Conservation (phyloP, 37 sponge, comb jelly and placozoan species). For the Aplysina aerophoba region DNA sequence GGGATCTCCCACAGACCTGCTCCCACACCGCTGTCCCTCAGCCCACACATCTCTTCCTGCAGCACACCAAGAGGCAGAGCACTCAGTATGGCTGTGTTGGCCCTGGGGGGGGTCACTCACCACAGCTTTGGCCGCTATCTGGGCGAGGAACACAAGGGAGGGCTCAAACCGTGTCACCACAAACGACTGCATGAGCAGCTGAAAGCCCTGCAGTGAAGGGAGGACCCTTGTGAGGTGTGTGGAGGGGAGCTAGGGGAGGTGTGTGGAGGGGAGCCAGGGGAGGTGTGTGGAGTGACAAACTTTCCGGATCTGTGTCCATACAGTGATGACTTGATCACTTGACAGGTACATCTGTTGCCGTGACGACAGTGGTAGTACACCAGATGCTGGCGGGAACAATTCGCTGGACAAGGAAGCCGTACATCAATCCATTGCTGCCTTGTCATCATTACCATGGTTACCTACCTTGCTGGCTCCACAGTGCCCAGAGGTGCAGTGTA, state of each 20-base stretch:
- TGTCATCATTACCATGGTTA: neutral
- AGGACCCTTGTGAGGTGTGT: neutral
- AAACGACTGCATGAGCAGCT: conserved; percentile 82
- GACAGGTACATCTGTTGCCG: conserved; percentile 33
- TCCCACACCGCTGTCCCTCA: conserved; percentile 10
- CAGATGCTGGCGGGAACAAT: neutral
- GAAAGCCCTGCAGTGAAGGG: conserved; percentile 58
- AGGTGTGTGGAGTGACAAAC: conserved; percentile 13
- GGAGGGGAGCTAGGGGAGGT: neutral
- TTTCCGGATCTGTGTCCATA: conserved; percentile 66
- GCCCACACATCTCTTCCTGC: neutral
- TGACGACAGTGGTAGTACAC: neutral
- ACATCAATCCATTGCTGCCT: neutral
- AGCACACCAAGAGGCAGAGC: neutral
- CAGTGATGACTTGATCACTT: conserved; percentile 39
- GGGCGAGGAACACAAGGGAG: conserved; percentile 61
- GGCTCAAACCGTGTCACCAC: conserved; percentile 74
- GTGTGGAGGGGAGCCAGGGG: neutral
- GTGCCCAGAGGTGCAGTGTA: too few relatives aligned
- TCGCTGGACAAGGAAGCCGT: neutral
- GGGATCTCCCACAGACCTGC: conserved; percentile 60
- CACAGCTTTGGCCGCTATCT: conserved; percentile 66
- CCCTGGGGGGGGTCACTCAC: conserved; percentile 33
- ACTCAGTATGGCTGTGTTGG: conserved; percentile 58
- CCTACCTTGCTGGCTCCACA: too few relatives aligned